Evolutionary conservation across 1,140 invertebrate genomes (phyloP), one percentile per base, ranked within the genome.

Genomic region (Dolichoris vasculosae): DNA sequence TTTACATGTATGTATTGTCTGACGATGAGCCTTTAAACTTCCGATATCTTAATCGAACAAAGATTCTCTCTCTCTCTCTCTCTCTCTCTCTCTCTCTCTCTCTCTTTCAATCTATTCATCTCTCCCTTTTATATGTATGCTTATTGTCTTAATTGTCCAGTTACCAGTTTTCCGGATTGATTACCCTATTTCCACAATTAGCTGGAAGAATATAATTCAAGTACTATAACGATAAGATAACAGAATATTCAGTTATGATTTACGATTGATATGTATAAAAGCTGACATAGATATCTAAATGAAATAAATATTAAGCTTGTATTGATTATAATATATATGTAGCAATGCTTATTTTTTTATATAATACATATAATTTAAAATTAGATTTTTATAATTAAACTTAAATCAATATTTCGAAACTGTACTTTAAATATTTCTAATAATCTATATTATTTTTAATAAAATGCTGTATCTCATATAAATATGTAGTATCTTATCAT

Each of bases 91-190:
- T 26, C 23, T 26, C 55, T 59, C 55, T 59, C 55, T 59, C 55
- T 26, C 55, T 59, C 23, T 59, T 26, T 59, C 20, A 3, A 2
- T 23, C 55, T 26, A 23, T 59, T 26, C 23, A 13, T 26, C 55
- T 59, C 2, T 13, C 3, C 9, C 9, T 20, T 17, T 11, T 17
- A 7, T n/a, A n/a, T n/a, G n/a, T n/a, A n/a, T n/a, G n/a, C n/a
- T n/a, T n/a, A n/a, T n/a, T n/a, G n/a, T 40, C 20, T 17, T 64
- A 46, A 82, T 82, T 55, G 46, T 73, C 15, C 67, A 30, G 80
- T 67, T 82, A 82, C 80, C 38, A 82, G 67, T 82, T 82, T 73
- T n/a, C n/a, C n/a, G n/a, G n/a, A n/a, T n/a, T n/a, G n/a, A n/a
- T n/a, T n/a, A n/a, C n/a, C n/a, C n/a, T 51, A 17, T 2, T 13